Percentiles rank a stretch among this genome's conserved stretches.
Evolutionary conservation across 2,888 invertebrate species (phyloP).

Genomic region (Macropis europaea): DNA sequence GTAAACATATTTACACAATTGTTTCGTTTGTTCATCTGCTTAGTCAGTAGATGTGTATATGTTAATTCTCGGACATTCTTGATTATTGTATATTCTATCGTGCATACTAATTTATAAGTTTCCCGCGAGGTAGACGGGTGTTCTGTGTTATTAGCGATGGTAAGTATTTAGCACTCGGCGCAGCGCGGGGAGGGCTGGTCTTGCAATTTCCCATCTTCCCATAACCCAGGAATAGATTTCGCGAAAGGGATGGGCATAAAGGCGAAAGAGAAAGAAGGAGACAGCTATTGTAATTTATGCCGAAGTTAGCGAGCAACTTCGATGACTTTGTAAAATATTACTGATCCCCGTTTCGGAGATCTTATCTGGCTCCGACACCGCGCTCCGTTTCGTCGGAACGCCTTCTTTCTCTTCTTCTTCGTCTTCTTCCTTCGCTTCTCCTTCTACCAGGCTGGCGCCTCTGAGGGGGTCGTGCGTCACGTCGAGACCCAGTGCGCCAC

Average conservation of each 20-base stretch:
- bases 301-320: slow-evolving; percentile 77
- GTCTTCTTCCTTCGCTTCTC: slow-evolving; percentile 40
- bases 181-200: slow-evolving; percentile 41
- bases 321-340: slow-evolving; percentile 78
- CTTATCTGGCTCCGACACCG: slow-evolving; percentile 71
- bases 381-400: slow-evolving; percentile 68
- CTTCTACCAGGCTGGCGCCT: slow-evolving; percentile 66
- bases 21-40: not conserved
- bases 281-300: slow-evolving; percentile 74
- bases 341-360: slow-evolving; percentile 75
- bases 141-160: slow-evolving; percentile 65
- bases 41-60: not conserved
- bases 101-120: slow-evolving; percentile 55
- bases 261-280: slow-evolving; percentile 25
- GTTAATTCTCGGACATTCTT: slow-evolving; percentile 13
- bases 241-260: slow-evolving; percentile 33
- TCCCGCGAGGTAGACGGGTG: slow-evolving; percentile 48
- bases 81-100: slow-evolving; percentile 28
- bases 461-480: slow-evolving; percentile 63
- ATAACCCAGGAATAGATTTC: slow-evolving; percentile 21
- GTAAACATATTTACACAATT: not conserved
- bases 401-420: slow-evolving; percentile 59
- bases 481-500: slow-evolving; percentile 56
- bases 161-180: slow-evolving; percentile 68
- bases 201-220: slow-evolving; percentile 47